A percentile compares a stretch with the other conserved stretches of the same genome.
These are phyloP conservation scores for Girardinus metallicus DNA, from an alignment of 2,797 vertebrate genomes.

Conservation along the genomic window DNA sequence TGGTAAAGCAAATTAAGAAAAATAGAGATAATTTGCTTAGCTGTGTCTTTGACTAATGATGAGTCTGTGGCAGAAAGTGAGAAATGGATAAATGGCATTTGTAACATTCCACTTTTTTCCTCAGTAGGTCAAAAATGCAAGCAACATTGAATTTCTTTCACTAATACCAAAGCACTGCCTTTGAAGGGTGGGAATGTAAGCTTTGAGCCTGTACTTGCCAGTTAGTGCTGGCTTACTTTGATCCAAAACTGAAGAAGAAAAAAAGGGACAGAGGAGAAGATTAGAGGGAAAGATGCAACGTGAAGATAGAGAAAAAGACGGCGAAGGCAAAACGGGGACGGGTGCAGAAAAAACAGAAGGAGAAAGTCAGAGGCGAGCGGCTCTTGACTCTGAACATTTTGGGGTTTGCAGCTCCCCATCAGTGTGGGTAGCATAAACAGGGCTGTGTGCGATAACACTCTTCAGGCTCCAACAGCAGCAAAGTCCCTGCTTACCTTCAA, in stretches of 20 bases:
- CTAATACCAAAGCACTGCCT: slow-evolving; percentile 44
- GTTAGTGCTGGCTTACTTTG: slow-evolving; percentile 63
- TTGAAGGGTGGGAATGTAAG: slow-evolving; percentile 60
- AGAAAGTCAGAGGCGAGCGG: slow-evolving; percentile 13
- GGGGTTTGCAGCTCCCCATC: slow-evolving; percentile 27
- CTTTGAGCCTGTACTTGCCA: slow-evolving; percentile 57
- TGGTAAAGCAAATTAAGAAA: background rate
- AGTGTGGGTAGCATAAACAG: slow-evolving; percentile 52
- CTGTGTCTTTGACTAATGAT: background rate
- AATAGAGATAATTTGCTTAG: background rate
- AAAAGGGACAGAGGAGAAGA: slow-evolving; percentile 29
- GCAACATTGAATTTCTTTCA: slow-evolving; percentile 35
- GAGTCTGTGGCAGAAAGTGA: background rate
- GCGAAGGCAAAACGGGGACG: slow-evolving; percentile 17
- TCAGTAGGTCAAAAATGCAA: slow-evolving; percentile 31
- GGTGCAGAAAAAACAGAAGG: background rate
- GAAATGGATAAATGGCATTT: background rate
- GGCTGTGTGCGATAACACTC: slow-evolving; percentile 54
- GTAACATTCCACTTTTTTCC: slow-evolving; percentile 33
- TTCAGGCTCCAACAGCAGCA: slow-evolving; percentile 60
- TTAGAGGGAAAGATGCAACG: slow-evolving; percentile 38
- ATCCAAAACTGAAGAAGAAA: slow-evolving; percentile 51
- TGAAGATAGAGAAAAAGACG: slow-evolving; percentile 2
- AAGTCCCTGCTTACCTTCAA: slow-evolving; percentile 47
- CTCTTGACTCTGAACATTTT: slow-evolving; percentile 32